Conservation (phyloP, 2,888 invertebrate genomes). For the Hesperia comma region DNA sequence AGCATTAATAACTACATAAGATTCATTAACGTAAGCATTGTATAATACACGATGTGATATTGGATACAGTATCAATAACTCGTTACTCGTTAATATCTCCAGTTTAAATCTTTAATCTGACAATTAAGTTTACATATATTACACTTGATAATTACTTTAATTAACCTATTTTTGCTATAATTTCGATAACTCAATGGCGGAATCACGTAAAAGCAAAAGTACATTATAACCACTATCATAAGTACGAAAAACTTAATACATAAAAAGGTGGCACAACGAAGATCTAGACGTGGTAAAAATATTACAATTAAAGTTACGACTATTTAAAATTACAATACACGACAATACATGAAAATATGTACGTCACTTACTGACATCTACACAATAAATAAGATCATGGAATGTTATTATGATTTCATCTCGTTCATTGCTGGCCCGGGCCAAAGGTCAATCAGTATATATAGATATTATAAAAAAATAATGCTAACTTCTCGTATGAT, state of each 20-base stretch:
- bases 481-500: constrained; percentile 69
- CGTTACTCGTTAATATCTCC: constrained; percentile 51
- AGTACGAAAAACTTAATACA: constrained; percentile 80
- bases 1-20: constrained; percentile 75
- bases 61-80: constrained; percentile 61
- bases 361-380: constrained; percentile 75
- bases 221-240: constrained; percentile 68
- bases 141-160: constrained; percentile 65
- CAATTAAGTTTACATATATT: constrained; percentile 74
- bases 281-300: constrained; percentile 77
- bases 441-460: constrained; percentile 51
- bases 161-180: constrained; percentile 77
- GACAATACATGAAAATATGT: constrained; percentile 81
- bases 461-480: constrained; percentile 69
- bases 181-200: constrained; percentile 72
- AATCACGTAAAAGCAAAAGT: constrained; percentile 76
- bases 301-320: constrained; percentile 69
- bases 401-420: constrained; percentile 77
- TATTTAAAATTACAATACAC: constrained; percentile 51
- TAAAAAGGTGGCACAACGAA: constrained; percentile 83
- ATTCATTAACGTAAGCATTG: constrained; percentile 69
- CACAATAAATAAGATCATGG: constrained; percentile 84
- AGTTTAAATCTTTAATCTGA: constrained; percentile 51
- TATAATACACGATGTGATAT: constrained; percentile 75
- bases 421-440: constrained; percentile 58